Conservation (phyloP, 2,113 vertebrate species). For the Percina caprodes region DNA sequence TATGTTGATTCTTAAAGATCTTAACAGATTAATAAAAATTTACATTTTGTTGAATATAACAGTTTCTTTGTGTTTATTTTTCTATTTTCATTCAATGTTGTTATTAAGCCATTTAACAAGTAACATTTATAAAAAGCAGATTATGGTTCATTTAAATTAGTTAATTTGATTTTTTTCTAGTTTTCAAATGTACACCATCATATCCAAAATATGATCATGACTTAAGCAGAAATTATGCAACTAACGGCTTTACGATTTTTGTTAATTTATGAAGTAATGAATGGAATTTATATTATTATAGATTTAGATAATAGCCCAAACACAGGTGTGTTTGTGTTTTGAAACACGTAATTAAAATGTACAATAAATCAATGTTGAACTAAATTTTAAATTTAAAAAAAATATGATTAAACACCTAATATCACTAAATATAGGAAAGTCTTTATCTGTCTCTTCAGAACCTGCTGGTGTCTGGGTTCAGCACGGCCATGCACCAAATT, state of each 20-base stretch:
- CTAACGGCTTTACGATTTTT: background rate
- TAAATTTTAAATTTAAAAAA: background rate
- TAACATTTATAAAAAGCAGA: background rate
- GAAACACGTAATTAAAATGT: background rate
- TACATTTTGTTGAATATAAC: background rate
- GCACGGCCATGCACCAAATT: conserved; percentile 59
- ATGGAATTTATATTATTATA: background rate
- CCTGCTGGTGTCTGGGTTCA: conserved; percentile 25
- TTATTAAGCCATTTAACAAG: too few species aligned
- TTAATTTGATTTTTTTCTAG: background rate
- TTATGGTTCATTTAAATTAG: background rate
- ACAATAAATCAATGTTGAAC: background rate
- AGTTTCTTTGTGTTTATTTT: background rate
- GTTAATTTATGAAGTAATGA: too few species aligned
- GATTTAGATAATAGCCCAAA: background rate
- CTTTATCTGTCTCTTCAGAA: background rate
- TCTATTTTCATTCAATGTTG: too few species aligned
- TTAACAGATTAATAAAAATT: background rate
- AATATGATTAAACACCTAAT: background rate
- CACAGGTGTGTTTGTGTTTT: background rate
- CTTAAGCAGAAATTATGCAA: too few species aligned
- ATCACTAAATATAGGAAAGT: background rate
- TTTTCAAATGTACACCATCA: background rate
- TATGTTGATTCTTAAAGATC: too few species aligned
- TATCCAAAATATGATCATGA: too few species aligned